A percentile compares a stretch with the other conserved stretches of the same genome.
phyloP scores from a whole-genome alignment of 1,140 invertebrate genomes.

The Trichonephila inaurata region DNA sequence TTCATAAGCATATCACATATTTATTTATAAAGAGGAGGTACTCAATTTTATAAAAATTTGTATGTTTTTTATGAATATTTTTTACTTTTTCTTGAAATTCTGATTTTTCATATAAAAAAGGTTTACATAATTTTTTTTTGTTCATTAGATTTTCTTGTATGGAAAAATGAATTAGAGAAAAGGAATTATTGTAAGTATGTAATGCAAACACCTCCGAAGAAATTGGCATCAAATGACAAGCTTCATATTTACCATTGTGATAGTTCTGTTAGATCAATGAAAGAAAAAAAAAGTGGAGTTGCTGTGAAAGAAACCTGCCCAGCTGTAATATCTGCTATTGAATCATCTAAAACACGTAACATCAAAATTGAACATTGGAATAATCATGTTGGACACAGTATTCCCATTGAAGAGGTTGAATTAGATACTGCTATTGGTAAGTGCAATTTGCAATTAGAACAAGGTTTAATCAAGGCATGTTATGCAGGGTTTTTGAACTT shows the following conservation, averaged over 20 bases:
- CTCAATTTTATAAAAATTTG: too few species aligned
- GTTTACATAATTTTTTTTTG: neutral
- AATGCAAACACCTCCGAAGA: neutral
- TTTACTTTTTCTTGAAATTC: neutral
- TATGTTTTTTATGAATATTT: neutral
- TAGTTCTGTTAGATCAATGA: neutral
- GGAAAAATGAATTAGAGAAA: constrained; percentile 61
- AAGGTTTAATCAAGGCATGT: too few species aligned
- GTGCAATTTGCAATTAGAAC: neutral
- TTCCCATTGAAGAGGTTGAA: constrained; percentile 38
- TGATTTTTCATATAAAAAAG: too few species aligned
- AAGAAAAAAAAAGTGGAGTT: constrained; percentile 14
- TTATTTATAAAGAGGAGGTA: too few species aligned
- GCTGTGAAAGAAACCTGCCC: constrained; percentile 39
- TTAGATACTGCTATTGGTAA: constrained; percentile 53
- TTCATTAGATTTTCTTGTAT: constrained; percentile 49
- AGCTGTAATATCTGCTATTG: constrained; percentile 39
- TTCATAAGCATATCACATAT: too few species aligned
- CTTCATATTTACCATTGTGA: constrained; percentile 62
- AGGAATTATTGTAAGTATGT: constrained; percentile 41
- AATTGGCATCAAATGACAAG: constrained; percentile 25
- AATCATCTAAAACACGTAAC: constrained; percentile 24
- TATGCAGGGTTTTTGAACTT: too few species aligned
- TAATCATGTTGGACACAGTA: constrained; percentile 46
- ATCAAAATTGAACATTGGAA: constrained; percentile 66